Evolutionary conservation across 2,888 invertebrate genomes (phyloP).

Genomic region (Autographa gamma): DNA sequence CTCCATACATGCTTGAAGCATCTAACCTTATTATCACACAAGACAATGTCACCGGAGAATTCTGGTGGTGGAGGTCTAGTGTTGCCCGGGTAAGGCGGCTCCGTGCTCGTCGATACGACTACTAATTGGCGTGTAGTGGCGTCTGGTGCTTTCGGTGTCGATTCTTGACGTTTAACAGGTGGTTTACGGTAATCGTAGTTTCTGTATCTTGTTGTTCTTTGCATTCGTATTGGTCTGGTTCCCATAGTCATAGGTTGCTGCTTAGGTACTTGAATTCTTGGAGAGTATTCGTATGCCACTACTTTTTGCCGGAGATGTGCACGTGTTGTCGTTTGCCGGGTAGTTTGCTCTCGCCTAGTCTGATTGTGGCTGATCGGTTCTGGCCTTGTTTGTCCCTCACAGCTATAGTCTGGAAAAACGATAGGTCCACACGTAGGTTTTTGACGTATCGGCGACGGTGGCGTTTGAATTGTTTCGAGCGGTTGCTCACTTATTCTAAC

Average conservation of each 20-base stretch:
- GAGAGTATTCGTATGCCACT: neutral
- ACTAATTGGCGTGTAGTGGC: neutral
- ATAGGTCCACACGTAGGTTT: slow-evolving; percentile 15
- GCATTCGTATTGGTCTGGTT: neutral
- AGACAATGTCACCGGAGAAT: neutral
- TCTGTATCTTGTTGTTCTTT: neutral
- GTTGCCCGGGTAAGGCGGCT: neutral
- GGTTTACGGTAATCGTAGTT: neutral
- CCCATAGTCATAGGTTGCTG: neutral
- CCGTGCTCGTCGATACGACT: neutral
- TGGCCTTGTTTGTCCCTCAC: slow-evolving; percentile 19
- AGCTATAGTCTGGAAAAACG: slow-evolving; percentile 17
- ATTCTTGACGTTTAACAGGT: neutral
- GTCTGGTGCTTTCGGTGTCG: neutral
- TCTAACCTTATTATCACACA: neutral
- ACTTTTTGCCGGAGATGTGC: neutral
- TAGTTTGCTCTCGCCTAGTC: neutral
- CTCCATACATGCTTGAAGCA: slow-evolving; percentile 1
- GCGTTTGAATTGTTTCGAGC: neutral
- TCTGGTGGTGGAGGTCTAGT: neutral
- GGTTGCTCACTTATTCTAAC: neutral
- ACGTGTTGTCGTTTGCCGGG: neutral
- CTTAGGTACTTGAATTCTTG: neutral
- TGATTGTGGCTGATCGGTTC: neutral
- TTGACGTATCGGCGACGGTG: neutral